A percentile compares a stretch with the other conserved stretches of the same genome.
These are phyloP conservation scores for Andrena chrysosceles DNA, from an alignment of 2,888 invertebrate genomes.

Conservation along the genomic window DNA sequence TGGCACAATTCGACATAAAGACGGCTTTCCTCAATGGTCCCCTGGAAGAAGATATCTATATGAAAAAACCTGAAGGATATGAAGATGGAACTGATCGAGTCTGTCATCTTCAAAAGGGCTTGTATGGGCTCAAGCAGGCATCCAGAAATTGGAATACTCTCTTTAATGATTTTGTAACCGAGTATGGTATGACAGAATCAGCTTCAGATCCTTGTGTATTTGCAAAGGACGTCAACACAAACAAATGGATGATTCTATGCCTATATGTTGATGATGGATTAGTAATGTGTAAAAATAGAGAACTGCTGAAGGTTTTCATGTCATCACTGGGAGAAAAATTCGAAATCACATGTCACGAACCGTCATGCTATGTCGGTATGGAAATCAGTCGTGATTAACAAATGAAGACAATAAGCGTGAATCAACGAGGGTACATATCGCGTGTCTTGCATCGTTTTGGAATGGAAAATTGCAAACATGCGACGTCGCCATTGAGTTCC, in stretches of 20 bases:
- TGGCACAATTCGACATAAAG: conserved; percentile 33
- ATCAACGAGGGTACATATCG: conserved; percentile 8
- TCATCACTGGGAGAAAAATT: neutral
- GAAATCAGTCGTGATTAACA: neutral
- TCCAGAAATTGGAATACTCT: conserved; percentile 22
- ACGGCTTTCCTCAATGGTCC: conserved; percentile 25
- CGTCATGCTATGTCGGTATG: conserved; percentile 17
- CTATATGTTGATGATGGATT: conserved; percentile 23
- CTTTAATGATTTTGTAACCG: conserved; percentile 13
- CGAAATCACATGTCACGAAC: conserved; percentile 3
- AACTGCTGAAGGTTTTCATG: neutral
- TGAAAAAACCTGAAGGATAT: conserved; percentile 11
- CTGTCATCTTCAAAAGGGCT: conserved; percentile 7
- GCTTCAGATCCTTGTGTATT: conserved; percentile 23
- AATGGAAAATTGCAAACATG: conserved; percentile 10
- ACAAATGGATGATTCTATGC: conserved; percentile 1
- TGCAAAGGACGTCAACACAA: neutral
- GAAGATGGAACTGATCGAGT: conserved; percentile 11
- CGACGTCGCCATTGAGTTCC: neutral
- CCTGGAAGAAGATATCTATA: neutral
- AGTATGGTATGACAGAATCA: conserved; percentile 5
- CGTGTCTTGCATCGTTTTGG: conserved; percentile 10
- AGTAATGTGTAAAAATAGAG: neutral
- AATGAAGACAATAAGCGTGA: neutral
- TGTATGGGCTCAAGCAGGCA: conserved; percentile 35